Conservation (phyloP, 2,888 invertebrate species). For the Acronicta aceris region DNA sequence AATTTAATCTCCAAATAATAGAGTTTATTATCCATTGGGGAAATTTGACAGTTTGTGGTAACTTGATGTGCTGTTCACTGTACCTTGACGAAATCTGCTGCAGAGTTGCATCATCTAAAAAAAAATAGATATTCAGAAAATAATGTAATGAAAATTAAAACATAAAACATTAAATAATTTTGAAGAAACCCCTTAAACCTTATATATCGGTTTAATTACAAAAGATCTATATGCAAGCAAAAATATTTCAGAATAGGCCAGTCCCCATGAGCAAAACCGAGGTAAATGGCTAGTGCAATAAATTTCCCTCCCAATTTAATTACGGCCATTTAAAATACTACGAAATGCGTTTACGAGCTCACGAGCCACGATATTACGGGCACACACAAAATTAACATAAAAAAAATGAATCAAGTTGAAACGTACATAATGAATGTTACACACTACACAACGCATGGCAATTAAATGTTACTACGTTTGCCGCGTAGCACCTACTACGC, state of each 20-base stretch:
- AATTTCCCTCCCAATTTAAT: slow-evolving; percentile 52
- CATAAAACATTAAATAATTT: no score
- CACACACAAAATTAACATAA: slow-evolving; percentile 22
- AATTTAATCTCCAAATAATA: no score
- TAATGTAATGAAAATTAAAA: no score
- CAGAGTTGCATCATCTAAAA: no score
- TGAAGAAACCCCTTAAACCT: neutral
- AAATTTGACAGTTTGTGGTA: no score
- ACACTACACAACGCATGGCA: slow-evolving; percentile 38
- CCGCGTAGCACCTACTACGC: slow-evolving; percentile 43
- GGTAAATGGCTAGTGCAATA: slow-evolving; percentile 50
- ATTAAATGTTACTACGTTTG: slow-evolving; percentile 36
- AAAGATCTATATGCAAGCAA: slow-evolving; percentile 18
- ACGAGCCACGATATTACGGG: slow-evolving; percentile 36
- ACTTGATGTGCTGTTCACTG: no score
- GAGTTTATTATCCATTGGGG: no score
- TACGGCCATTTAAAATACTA: slow-evolving; percentile 53
- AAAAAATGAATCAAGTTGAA: slow-evolving; percentile 42
- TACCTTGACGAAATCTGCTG: no score
- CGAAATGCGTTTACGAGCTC: slow-evolving; percentile 48
- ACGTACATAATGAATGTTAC: slow-evolving; percentile 38
- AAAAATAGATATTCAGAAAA: no score
- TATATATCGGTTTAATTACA: slow-evolving; percentile 2
- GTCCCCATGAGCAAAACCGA: slow-evolving; percentile 40
- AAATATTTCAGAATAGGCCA: slow-evolving; percentile 33